phyloP scores from a whole-genome alignment of 2,797 vertebrate genomes.

The Cuniculus paca region DNA sequence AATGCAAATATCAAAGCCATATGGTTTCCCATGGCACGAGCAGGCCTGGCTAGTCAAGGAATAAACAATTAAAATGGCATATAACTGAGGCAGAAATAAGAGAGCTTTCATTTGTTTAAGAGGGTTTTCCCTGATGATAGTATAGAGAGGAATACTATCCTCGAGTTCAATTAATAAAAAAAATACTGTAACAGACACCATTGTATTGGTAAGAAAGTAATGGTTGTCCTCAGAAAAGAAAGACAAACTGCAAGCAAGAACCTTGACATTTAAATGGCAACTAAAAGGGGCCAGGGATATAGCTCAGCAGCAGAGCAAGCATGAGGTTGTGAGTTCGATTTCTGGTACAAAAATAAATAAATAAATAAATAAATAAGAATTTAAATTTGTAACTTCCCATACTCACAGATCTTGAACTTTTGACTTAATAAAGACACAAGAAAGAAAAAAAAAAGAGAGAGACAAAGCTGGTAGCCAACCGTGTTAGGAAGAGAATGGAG shows the following conservation, averaged over 20 bases:
- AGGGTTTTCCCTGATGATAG: neutral
- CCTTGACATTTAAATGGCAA: constrained; percentile 15
- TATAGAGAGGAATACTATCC: neutral
- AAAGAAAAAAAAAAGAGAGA: neutral
- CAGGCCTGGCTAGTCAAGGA: neutral
- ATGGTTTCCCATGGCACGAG: neutral
- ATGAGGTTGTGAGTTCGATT: too few relatives aligned
- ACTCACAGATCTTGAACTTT: neutral
- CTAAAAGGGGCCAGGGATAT: neutral
- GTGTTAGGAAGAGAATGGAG: neutral
- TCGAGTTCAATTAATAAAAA: neutral
- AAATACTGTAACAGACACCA: neutral
- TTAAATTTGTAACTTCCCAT: neutral
- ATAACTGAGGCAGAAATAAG: neutral
- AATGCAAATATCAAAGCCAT: neutral
- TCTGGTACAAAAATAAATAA: too few relatives aligned
- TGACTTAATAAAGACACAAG: neutral
- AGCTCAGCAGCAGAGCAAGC: too few relatives aligned
- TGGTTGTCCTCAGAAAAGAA: neutral
- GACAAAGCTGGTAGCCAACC: neutral
- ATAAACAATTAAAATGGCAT: neutral
- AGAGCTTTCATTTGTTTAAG: neutral
- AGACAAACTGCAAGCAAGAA: neutral
- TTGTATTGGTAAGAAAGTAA: neutral
- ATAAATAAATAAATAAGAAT: neutral